Evolutionary conservation across 2,888 invertebrate species (phyloP), one percentile per base, ranked within the genome.

Genomic region (Timema podura): DNA sequence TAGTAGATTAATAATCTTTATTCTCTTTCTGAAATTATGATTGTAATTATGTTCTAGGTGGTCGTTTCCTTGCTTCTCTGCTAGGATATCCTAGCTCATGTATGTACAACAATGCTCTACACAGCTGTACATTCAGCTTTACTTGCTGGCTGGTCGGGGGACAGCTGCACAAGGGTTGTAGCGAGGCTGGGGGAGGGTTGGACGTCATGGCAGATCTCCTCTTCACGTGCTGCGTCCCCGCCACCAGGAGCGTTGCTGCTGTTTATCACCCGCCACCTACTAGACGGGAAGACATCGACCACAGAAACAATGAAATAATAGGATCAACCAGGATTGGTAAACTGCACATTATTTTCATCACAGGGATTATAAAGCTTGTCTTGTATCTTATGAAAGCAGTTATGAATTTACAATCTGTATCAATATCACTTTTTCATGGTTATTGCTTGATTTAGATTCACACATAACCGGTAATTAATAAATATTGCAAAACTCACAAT

Each of bases 121-220:
- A 86, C 76, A 85, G 89, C 0, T 92, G 92, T 77, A 89, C 90
- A 0, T 81, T 92, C 68, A 85, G 91, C 5, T 81, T 92, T 64
- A 86, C 89, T 30, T 92, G 92, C 79, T 91, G 92, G 91, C 81
- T 91, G 74, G 86, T 87, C 48, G 91, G 91, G 0, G 91, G 91
- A 13, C 84, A 84, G 51, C 85, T 88, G 76, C 85, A 86, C 54
- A 81, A 87, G 46, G 89, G 90, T 44, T 90, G 90, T 74, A 89
- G 90, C 0, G 86, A 86, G 68, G 78, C 77, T 59, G 75, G 74
- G n/a, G 75, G 74, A 44, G 75, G 76, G 7, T 72, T 74, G 46
- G 75, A 75, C 61, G 64, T 70, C n/a, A 69, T 75, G 64, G 86
- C 86, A 77, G 82, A 85, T 72, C 90, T 90, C 90, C 81, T 91